phyloP scores from a whole-genome alignment of 2,888 invertebrate genomes.

The Microdon myrmicae region DNA sequence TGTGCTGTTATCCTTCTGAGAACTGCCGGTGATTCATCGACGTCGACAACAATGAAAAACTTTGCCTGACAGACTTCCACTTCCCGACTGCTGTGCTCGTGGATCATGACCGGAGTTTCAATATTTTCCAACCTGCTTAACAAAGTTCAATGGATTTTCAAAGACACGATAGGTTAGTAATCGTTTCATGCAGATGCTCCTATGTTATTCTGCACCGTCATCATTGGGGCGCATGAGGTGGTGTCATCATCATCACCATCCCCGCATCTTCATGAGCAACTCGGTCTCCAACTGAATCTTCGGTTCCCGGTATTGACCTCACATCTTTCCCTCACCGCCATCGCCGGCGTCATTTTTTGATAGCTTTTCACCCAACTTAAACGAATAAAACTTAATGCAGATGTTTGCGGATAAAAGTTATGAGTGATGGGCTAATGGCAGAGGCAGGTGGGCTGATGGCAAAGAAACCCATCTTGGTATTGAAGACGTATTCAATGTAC shows the following conservation, averaged over 20 bases:
- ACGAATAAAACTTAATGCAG: conserved; percentile 49
- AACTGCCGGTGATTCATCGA: not conserved
- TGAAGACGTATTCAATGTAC: conserved; percentile 39
- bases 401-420: conserved; percentile 50
- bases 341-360: conserved; percentile 23
- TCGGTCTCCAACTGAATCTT: too few species aligned
- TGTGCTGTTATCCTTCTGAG: conserved; percentile 47
- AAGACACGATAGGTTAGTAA: conserved; percentile 51
- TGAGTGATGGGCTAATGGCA: conserved; percentile 29
- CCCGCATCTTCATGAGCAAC: too few species aligned
- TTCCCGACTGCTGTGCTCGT: too few species aligned
- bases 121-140: conserved; percentile 16
- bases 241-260: conserved; percentile 16
- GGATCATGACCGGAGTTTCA: not conserved
- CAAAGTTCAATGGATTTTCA: conserved; percentile 48
- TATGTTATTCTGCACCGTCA: conserved; percentile 41
- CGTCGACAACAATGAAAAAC: too few species aligned
- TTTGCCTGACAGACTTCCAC: too few species aligned
- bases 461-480: conserved; percentile 25
- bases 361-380: conserved; percentile 43
- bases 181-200: conserved; percentile 52
- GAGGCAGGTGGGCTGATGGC: conserved; percentile 18
- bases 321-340: too few species aligned
- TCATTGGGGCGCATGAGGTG: too few species aligned
- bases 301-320: too few species aligned